Conservation (phyloP, 2,888 invertebrate genomes). For the Oligia fasciuncula region DNA sequence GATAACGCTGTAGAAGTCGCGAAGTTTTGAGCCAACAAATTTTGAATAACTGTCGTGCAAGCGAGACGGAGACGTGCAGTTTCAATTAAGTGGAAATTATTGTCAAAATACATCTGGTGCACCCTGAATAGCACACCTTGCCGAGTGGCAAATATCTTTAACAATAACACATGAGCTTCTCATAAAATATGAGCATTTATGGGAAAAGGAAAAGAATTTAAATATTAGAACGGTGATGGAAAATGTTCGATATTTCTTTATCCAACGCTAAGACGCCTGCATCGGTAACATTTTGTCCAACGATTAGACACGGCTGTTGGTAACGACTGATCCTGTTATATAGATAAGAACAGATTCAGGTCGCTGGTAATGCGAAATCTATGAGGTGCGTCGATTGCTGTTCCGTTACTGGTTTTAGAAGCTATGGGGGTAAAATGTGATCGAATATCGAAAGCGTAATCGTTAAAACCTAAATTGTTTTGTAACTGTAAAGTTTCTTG, state of each 20-base stretch:
- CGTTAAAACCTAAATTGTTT: background rate
- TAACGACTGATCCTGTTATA: conserved; percentile 37
- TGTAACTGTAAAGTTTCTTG: background rate
- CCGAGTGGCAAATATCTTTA: background rate
- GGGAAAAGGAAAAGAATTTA: background rate
- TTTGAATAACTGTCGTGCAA: background rate
- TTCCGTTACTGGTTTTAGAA: conserved; percentile 4
- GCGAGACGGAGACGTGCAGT: background rate
- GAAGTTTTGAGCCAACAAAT: background rate
- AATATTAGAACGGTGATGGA: background rate
- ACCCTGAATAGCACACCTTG: background rate
- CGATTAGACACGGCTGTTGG: conserved; percentile 30
- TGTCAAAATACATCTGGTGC: background rate
- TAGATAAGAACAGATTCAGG: conserved; percentile 22
- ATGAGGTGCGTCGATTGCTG: conserved; percentile 33
- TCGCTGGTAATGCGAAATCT: conserved; percentile 23
- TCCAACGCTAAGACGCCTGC: background rate
- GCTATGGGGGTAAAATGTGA: background rate
- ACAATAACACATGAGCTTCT: background rate
- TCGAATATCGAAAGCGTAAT: background rate
- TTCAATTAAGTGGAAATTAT: background rate
- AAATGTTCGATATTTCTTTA: conserved; percentile 1
- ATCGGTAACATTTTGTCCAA: conserved; percentile 12
- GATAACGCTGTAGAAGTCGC: background rate
- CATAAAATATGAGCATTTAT: background rate